Conservation (phyloP, 2,113 vertebrate species). For the Myrmophylax atrothorax region DNA sequence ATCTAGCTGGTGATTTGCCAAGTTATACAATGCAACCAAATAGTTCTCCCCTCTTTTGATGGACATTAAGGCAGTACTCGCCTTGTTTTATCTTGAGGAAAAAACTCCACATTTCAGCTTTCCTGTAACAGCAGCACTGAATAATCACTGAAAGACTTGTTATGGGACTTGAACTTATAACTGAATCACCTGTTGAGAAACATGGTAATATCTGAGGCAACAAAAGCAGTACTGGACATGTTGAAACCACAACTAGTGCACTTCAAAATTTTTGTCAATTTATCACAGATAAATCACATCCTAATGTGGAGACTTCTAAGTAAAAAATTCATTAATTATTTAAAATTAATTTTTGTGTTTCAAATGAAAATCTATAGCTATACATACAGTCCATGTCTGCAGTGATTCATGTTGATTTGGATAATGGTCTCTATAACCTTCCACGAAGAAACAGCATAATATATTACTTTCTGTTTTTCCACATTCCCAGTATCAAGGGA, state of each 20-base stretch:
- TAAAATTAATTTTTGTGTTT: neutral
- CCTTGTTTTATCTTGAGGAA: neutral
- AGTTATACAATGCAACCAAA: neutral
- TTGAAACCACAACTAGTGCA: neutral
- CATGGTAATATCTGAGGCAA: neutral
- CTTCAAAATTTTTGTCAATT: neutral
- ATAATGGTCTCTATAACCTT: neutral
- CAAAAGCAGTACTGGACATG: neutral
- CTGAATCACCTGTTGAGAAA: neutral
- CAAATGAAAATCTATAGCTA: neutral
- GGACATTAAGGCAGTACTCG: neutral
- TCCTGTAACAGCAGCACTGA: neutral
- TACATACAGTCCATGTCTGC: neutral
- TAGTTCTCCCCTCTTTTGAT: neutral
- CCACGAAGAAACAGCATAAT: neutral
- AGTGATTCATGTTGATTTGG: slow-evolving; percentile 15
- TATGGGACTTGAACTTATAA: neutral
- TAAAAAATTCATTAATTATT: neutral
- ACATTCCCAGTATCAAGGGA: neutral
- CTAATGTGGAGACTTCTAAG: neutral
- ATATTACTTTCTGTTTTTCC: neutral
- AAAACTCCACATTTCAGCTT: neutral
- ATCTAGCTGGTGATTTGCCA: accelerated
- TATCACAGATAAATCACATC: neutral
- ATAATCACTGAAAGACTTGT: neutral